Evolutionary conservation across 2,797 vertebrate genomes (phyloP).

Genomic region (Hozukius guyotensis): DNA sequence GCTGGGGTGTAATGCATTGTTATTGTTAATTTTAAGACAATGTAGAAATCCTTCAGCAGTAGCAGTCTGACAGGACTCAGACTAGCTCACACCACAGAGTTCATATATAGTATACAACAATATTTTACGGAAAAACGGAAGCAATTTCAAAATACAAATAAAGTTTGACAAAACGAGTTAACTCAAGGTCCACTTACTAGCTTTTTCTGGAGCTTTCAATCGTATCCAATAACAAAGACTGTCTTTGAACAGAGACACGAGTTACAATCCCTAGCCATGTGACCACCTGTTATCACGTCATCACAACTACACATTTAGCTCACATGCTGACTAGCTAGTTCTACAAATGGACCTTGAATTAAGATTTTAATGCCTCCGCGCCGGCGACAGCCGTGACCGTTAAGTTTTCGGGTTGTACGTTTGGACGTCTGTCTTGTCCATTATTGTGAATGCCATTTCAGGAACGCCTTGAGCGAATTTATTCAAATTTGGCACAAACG

Average conservation of each 20-base stretch:
- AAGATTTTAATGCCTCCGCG: no score
- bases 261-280: background rate
- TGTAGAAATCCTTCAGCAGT: background rate
- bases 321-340: no score
- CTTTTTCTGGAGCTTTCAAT: background rate
- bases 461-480: no score
- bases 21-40: background rate
- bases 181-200: no score
- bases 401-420: no score
- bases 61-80: no score
- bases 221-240: background rate
- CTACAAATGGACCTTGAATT: no score
- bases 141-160: background rate
- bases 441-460: no score
- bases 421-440: no score
- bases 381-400: no score
- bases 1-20: background rate
- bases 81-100: background rate
- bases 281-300: no score
- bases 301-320: background rate
- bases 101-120: background rate
- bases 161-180: background rate
- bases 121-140: background rate
- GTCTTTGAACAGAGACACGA: background rate
- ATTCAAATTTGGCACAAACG: no score